phyloP scores from a whole-genome alignment of 2,888 invertebrate species.

The Pyrrhia umbra region DNA sequence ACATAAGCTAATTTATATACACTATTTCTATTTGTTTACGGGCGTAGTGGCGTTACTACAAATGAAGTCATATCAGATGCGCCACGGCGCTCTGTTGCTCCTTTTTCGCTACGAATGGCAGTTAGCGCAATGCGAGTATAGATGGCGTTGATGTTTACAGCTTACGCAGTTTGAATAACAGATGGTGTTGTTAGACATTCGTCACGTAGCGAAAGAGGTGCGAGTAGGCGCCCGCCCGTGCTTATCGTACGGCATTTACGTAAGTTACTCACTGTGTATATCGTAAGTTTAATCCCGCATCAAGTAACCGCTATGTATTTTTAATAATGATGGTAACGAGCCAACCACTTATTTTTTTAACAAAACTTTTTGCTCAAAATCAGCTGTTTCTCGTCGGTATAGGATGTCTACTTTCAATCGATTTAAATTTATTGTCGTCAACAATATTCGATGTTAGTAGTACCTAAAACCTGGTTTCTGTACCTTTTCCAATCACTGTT shows the following conservation, averaged over 20 bases:
- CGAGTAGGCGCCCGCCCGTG: slow-evolving; percentile 82
- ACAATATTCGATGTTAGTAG: slow-evolving; percentile 84
- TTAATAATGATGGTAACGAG: slow-evolving; percentile 80
- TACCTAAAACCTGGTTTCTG: slow-evolving; percentile 76
- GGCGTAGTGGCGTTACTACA: slow-evolving; percentile 86
- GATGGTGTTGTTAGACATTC: slow-evolving; percentile 60
- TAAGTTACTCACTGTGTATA: slow-evolving; percentile 88
- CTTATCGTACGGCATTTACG: slow-evolving; percentile 85
- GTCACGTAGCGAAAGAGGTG: slow-evolving; percentile 69
- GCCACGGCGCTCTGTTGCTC: slow-evolving; percentile 75
- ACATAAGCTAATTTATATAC: slow-evolving; percentile 90
- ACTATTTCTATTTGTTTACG: slow-evolving; percentile 88
- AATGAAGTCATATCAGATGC: slow-evolving; percentile 89
- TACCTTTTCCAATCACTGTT: slow-evolving; percentile 82
- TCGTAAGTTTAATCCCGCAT: slow-evolving; percentile 87
- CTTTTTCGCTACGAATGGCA: slow-evolving; percentile 69
- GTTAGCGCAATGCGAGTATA: slow-evolving; percentile 30
- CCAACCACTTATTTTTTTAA: slow-evolving; percentile 87
- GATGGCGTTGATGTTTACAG: slow-evolving; percentile 57
- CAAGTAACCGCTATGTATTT: slow-evolving; percentile 86
- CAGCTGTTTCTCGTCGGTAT: slow-evolving; percentile 80
- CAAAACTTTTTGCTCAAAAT: slow-evolving; percentile 88
- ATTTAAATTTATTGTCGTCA: slow-evolving; percentile 73
- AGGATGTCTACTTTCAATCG: slow-evolving; percentile 73
- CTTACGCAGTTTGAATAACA: slow-evolving; percentile 34